Conservation (phyloP, 2,113 vertebrate species). For the Muntiacus muntjak region DNA sequence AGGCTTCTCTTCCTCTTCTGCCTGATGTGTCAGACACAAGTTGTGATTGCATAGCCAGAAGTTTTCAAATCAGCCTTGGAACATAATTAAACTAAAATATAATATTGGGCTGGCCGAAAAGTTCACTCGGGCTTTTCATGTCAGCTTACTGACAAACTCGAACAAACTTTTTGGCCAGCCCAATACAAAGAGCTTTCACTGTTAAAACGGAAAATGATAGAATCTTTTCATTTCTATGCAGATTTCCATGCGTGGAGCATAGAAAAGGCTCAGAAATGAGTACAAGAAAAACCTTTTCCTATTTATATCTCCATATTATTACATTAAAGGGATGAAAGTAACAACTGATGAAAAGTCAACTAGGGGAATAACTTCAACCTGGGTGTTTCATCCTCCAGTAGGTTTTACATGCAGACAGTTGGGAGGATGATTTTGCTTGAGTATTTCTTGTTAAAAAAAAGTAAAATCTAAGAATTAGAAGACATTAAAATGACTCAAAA, state of each 20-base stretch:
- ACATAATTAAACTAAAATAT: background rate
- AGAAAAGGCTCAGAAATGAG: background rate
- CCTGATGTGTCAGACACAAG: background rate
- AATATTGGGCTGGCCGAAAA: background rate
- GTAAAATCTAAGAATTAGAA: slow-evolving; percentile 25
- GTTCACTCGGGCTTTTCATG: background rate
- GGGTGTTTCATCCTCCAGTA: background rate
- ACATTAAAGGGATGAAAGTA: background rate
- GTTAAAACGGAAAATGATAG: background rate
- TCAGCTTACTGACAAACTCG: background rate
- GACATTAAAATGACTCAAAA: slow-evolving; percentile 49
- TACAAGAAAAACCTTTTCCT: background rate
- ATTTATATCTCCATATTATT: background rate
- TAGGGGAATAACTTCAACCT: background rate
- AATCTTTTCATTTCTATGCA: background rate
- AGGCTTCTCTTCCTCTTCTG: background rate
- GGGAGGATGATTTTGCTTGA: background rate
- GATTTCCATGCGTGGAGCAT: background rate
- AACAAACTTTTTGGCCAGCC: background rate
- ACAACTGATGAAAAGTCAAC: background rate
- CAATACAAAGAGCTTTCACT: background rate
- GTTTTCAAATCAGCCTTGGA: background rate
- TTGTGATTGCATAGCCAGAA: background rate
- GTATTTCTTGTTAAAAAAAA: slow-evolving; percentile 28
- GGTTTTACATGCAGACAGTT: background rate